Conservation (phyloP, 2,888 invertebrate species). For the Phalera bucephala region DNA sequence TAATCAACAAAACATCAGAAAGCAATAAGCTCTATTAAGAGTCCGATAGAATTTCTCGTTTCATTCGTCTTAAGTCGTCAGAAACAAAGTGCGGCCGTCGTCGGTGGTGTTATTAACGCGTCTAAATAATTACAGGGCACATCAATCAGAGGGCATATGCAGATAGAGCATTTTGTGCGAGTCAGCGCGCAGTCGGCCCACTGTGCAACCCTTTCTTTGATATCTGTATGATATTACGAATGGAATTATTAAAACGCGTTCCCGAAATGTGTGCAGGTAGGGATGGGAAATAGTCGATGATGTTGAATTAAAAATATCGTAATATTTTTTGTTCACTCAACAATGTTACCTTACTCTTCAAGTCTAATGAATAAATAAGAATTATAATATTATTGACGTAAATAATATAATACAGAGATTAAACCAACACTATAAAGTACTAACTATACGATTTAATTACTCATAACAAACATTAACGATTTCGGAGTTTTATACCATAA, state of each 20-base stretch:
- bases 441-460: too few relatives aligned
- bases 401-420: too few relatives aligned
- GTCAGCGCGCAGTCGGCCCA: slow-evolving; percentile 74
- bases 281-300: slow-evolving; percentile 40
- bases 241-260: slow-evolving; percentile 66
- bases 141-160: slow-evolving; percentile 81
- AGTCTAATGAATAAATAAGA: too few relatives aligned
- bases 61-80: slow-evolving; percentile 81
- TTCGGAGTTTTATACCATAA: too few relatives aligned
- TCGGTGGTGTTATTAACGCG: slow-evolving; percentile 82
- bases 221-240: slow-evolving; percentile 78
- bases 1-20: slow-evolving; percentile 80
- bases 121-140: slow-evolving; percentile 83
- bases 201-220: slow-evolving; percentile 80
- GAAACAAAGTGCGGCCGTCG: slow-evolving; percentile 79
- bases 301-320: slow-evolving; percentile 6
- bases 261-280: slow-evolving; percentile 44
- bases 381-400: too few relatives aligned
- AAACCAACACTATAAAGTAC: too few relatives aligned
- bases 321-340: too few relatives aligned
- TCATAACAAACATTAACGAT: too few relatives aligned
- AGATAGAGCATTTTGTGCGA: slow-evolving; percentile 81
- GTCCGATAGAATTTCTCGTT: slow-evolving; percentile 80
- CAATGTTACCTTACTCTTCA: too few relatives aligned
- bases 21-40: slow-evolving; percentile 75